These are phyloP conservation scores for Asobara japonica DNA, from an alignment of 1,140 invertebrate species.

Conservation along the genomic window DNA sequence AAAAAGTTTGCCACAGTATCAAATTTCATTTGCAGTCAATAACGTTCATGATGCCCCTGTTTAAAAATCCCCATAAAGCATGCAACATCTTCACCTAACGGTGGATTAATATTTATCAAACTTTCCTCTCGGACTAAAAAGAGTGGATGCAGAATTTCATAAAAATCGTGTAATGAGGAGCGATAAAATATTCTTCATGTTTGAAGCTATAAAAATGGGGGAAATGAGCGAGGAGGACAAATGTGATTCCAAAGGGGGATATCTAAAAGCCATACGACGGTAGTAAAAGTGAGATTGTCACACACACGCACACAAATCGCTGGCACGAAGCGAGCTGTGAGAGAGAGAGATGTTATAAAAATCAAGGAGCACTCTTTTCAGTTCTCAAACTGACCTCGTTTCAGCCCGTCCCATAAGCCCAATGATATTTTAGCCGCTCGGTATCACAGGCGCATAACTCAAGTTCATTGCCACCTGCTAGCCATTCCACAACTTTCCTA, in stretches of 20 bases:
- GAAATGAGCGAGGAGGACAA: background rate
- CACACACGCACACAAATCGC: background rate
- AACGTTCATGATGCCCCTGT: too few species aligned
- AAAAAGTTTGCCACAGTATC: too few species aligned
- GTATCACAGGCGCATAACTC: background rate
- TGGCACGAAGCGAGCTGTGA: background rate
- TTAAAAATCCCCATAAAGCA: too few species aligned
- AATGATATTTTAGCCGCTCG: background rate
- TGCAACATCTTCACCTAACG: too few species aligned
- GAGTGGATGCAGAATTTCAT: background rate
- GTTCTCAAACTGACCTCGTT: slow-evolving; percentile 2
- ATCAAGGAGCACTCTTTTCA: background rate
- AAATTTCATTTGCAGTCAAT: too few species aligned
- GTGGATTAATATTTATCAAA: too few species aligned
- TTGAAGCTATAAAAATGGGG: background rate
- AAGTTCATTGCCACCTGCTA: background rate
- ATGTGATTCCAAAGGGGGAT: background rate
- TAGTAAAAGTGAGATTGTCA: slow-evolving; percentile 10
- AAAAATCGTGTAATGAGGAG: background rate
- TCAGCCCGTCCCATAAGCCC: background rate
- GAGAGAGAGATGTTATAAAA: background rate
- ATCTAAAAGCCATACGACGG: background rate
- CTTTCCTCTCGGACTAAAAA: background rate
- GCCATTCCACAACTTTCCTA: background rate
- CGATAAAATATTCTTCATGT: background rate